A percentile compares a stretch with the other conserved stretches of the same genome.
Evolutionary conservation across 1,140 invertebrate genomes (phyloP).

Genomic region (Caenorhabditis remanei): DNA sequence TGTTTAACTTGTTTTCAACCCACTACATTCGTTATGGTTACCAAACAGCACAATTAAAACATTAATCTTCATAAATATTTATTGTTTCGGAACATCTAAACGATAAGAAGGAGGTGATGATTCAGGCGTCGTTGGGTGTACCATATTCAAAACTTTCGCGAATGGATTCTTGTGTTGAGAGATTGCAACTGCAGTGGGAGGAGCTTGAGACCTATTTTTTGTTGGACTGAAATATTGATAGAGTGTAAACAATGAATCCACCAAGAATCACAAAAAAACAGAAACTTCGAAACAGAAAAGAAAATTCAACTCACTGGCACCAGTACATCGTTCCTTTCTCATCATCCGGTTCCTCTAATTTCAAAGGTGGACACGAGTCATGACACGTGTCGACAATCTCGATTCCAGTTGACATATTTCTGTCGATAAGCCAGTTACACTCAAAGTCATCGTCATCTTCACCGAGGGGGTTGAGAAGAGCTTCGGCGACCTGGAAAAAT

Average conservation of each 20-base stretch:
- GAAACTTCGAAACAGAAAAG: no score
- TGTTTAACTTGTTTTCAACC: no score
- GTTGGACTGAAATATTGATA: slow-evolving; percentile 13
- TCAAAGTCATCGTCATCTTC: slow-evolving; percentile 81
- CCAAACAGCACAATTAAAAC: no score
- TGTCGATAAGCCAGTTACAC: slow-evolving; percentile 84
- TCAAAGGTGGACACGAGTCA: slow-evolving; percentile 22
- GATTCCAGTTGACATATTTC: slow-evolving; percentile 79
- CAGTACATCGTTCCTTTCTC: slow-evolving; percentile 32
- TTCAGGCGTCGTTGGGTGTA: no score
- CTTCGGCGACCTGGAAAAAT: slow-evolving; percentile 80
- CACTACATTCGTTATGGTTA: no score
- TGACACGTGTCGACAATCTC: slow-evolving; percentile 40
- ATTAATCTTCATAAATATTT: no score
- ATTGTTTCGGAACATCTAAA: no score
- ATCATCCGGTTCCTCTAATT: slow-evolving; percentile 37
- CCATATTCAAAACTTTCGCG: no score
- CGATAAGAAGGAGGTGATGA: no score
- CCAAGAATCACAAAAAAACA: background rate
- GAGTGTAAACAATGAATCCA: no score
- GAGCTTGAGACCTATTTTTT: slow-evolving; percentile 38
- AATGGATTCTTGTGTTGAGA: slow-evolving; percentile 30
- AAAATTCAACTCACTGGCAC: no score
- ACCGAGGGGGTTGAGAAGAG: slow-evolving; percentile 80
- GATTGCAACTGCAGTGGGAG: slow-evolving; percentile 21